These are phyloP conservation scores for Drosophila tsacasi DNA, from an alignment of 1,140 invertebrate genomes.

Conservation along the genomic window DNA sequence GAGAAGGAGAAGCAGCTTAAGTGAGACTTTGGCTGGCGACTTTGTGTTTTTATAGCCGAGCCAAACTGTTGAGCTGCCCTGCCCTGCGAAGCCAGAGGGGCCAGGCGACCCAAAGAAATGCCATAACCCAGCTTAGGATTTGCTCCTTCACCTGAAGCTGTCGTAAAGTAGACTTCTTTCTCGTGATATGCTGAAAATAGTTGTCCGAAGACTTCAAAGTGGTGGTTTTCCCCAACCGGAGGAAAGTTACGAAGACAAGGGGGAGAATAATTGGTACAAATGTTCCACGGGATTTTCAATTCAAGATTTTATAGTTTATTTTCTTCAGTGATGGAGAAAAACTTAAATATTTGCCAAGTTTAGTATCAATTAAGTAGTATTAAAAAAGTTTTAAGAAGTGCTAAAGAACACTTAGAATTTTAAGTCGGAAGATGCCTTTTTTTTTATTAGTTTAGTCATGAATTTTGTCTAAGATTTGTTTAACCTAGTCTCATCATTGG, in stretches of 20 bases:
- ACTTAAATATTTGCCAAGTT: conserved; percentile 6
- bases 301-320: conserved; percentile 6
- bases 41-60: conserved; percentile 68
- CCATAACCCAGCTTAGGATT: conserved; percentile 39
- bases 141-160: conserved; percentile 26
- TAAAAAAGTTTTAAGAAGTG: conserved; percentile 1
- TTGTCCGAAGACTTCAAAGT: conserved; percentile 23
- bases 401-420: not conserved
- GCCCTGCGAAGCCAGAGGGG: conserved; percentile 6
- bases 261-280: conserved; percentile 43
- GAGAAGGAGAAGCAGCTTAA: conserved; percentile 47
- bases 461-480: too few species aligned
- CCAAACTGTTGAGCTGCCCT: conserved; percentile 75
- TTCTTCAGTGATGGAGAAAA: not conserved
- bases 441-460: too few species aligned
- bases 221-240: not conserved
- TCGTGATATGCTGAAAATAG: conserved; percentile 14
- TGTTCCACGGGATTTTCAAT: conserved; percentile 30
- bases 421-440: not conserved
- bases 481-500: not conserved
- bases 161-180: conserved; percentile 36
- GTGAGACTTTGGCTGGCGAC: conserved; percentile 69
- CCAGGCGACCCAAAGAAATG: conserved; percentile 46
- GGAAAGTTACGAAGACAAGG: conserved; percentile 17
- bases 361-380: conserved; percentile 7